Percentiles rank a stretch among this genome's conserved stretches.
Evolutionary conservation across 2,113 vertebrate species (phyloP).

Genomic region (Corynorhinus townsendii): DNA sequence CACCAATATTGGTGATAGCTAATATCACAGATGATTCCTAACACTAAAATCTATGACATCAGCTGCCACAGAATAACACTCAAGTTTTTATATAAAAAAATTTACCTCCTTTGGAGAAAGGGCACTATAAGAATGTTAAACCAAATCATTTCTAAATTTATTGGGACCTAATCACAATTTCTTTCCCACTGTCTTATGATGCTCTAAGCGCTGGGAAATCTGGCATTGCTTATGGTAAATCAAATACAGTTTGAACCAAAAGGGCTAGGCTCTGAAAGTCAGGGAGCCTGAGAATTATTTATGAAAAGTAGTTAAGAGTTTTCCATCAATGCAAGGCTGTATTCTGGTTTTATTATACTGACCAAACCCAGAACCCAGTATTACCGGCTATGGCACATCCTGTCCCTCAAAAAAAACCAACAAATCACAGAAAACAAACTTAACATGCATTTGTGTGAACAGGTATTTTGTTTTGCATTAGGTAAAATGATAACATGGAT

Average conservation of each 20-base stretch:
- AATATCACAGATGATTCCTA: background rate
- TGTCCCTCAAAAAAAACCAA: background rate
- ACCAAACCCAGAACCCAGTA: background rate
- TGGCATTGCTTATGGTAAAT: background rate
- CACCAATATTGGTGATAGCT: fast-evolving
- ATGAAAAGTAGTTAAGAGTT: background rate
- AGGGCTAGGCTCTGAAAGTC: background rate
- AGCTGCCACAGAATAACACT: too few species aligned
- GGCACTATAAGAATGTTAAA: background rate
- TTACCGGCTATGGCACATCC: too few species aligned
- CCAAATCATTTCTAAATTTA: background rate
- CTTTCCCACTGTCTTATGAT: background rate
- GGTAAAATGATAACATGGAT: background rate
- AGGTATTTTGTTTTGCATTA: background rate
- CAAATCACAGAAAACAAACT: background rate
- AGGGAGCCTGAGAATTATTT: background rate
- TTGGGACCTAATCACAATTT: background rate
- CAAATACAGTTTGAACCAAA: background rate
- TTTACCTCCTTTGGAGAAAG: background rate
- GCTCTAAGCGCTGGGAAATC: background rate
- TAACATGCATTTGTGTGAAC: background rate
- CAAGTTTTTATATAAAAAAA: too few species aligned
- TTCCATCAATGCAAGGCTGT: background rate
- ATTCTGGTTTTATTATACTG: background rate
- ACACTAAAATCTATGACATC: background rate